A percentile compares a stretch with the other conserved stretches of the same genome.
Conservation (phyloP, 2,888 invertebrate genomes). For the Lasioglossum oenotherae region DNA sequence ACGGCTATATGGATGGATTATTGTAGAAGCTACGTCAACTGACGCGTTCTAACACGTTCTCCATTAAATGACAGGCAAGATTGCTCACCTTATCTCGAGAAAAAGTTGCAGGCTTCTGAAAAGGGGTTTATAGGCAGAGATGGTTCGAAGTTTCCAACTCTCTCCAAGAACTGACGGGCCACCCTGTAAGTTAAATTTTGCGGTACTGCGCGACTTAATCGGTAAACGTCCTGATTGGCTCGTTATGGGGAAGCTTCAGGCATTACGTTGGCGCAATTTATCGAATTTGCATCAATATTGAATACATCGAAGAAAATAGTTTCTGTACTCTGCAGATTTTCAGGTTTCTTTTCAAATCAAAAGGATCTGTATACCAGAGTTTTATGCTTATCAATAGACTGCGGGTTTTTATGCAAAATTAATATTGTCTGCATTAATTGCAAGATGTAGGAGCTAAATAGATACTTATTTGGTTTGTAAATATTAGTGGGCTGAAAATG, state of each 20-base stretch:
- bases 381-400: too few relatives aligned
- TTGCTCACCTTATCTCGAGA: conserved; percentile 56
- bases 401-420: too few relatives aligned
- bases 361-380: background rate
- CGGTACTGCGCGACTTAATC: conserved; percentile 66
- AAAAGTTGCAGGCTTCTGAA: conserved; percentile 61
- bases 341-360: background rate
- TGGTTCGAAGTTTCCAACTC: conserved; percentile 79
- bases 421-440: too few relatives aligned
- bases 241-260: conserved; percentile 54
- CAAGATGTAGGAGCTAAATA: too few relatives aligned
- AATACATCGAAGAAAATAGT: background rate
- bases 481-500: too few relatives aligned
- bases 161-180: conserved; percentile 67
- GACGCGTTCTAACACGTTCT: conserved; percentile 26
- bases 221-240: conserved; percentile 65
- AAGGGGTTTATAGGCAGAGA: conserved; percentile 61
- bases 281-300: conserved; percentile 38
- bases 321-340: background rate
- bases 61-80: conserved; percentile 48
- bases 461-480: too few relatives aligned
- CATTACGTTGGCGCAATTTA: conserved; percentile 35
- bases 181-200: conserved; percentile 71
- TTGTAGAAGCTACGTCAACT: conserved; percentile 19
- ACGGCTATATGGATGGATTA: background rate